These are phyloP conservation scores for Xanthorhoe spadicearia DNA, from an alignment of 2,888 invertebrate species.

Conservation along the genomic window DNA sequence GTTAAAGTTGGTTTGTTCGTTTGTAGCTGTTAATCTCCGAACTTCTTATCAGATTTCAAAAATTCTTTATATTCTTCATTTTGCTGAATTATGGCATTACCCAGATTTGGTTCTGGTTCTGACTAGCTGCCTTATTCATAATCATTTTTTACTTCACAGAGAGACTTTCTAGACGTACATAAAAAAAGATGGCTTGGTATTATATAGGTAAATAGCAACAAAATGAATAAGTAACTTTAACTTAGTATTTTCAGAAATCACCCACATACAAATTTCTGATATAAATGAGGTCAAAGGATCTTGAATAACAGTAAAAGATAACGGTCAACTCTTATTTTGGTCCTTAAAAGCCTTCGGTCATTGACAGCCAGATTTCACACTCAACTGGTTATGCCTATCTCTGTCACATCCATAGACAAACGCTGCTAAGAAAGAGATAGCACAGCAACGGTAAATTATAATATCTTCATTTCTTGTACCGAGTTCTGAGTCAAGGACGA, in stretches of 20 bases:
- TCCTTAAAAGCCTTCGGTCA: constrained; percentile 76
- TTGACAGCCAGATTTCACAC: constrained; percentile 75
- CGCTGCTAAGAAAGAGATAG: constrained; percentile 53
- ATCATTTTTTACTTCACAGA: too few species aligned
- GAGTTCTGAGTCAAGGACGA: constrained; percentile 78
- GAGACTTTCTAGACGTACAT: too few species aligned
- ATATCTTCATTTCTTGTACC: constrained; percentile 60
- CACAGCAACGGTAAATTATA: constrained; percentile 70
- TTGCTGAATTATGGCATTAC: too few species aligned
- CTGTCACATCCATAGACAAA: constrained; percentile 48
- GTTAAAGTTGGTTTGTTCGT: too few species aligned
- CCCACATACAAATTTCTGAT: not conserved
- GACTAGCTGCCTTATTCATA: too few species aligned
- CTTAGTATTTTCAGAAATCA: not conserved
- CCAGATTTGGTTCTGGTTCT: too few species aligned
- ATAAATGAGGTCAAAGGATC: constrained; percentile 31
- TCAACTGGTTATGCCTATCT: constrained; percentile 60
- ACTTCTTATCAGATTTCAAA: too few species aligned
- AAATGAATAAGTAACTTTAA: too few species aligned
- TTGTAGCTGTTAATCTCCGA: too few species aligned
- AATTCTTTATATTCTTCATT: too few species aligned
- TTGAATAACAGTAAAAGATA: constrained; percentile 50
- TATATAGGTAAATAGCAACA: too few species aligned
- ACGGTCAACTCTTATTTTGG: constrained; percentile 68
- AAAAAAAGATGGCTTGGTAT: too few species aligned